Evolutionary conservation across 2,888 invertebrate species (phyloP).

Genomic region (Campopleginae sp.): DNA sequence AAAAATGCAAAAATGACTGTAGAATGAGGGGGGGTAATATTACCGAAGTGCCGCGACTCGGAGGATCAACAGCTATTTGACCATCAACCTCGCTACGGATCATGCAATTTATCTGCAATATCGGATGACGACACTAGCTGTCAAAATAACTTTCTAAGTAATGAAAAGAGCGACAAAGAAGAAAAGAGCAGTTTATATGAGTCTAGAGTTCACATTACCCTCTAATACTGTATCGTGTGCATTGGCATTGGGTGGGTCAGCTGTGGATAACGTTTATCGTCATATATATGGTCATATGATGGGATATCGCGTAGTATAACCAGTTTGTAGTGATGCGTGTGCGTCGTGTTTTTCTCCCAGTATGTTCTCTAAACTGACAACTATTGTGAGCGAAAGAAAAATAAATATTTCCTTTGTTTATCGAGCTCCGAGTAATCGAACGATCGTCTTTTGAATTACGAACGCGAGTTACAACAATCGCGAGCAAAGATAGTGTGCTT

Average conservation of each 20-base stretch:
- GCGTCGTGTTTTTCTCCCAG: slow-evolving; percentile 33
- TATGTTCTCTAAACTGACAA: slow-evolving; percentile 58
- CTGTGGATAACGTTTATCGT: slow-evolving; percentile 62
- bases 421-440: neutral
- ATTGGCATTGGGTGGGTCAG: slow-evolving; percentile 49
- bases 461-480: neutral
- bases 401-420: slow-evolving; percentile 11
- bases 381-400: slow-evolving; percentile 46
- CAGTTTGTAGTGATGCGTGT: slow-evolving; percentile 48
- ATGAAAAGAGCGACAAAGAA: neutral
- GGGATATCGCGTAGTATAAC: slow-evolving; percentile 46
- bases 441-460: slow-evolving; percentile 6
- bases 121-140: slow-evolving; percentile 11
- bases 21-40: neutral
- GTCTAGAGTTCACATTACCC: slow-evolving; percentile 4
- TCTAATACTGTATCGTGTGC: neutral
- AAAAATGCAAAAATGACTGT: neutral
- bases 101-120: neutral
- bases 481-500: neutral
- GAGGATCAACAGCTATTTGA: neutral
- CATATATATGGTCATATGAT: slow-evolving; percentile 62
- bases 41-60: neutral
- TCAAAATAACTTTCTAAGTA: slow-evolving; percentile 23
- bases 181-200: neutral
- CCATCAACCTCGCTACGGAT: neutral